Base-by-base conservation (phyloP, 2,113 vertebrate genomes). In the Saiga tatarica region DNA sequence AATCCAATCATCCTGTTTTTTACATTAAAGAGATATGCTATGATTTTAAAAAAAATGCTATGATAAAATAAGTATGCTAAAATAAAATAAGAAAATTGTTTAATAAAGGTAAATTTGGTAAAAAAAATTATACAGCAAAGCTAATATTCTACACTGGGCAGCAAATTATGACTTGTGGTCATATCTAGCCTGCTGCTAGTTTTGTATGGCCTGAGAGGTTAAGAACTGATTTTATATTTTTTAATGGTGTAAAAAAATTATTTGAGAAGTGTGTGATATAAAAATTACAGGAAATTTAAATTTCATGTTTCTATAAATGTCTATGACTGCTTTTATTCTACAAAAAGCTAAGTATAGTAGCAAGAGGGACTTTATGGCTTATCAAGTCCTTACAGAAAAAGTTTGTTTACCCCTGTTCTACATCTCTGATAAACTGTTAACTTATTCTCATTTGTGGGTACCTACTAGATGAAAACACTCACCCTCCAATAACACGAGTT, bases 91-190 rank as follows among this genome's bases (percentile, higher is more conserved):
- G n/a, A 59, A 96, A 89, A 74, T 17, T 67, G 7, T 55, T 89
- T 67, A 52, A 81, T 62, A 85, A 94, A 94, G n/a, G 85, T 55
- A 67, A 85, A 94, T 59, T 88, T 83, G 62, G 33, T 79, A 86
- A 67, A 55, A 95, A 53, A 91, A 94, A 94, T 50, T 87, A 92
- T 10, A 81, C 10, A 96, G 4, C n/a, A 95, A 97, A 93, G 33
- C n/a, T 91, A 89, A 71, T 62, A 42, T 95, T 93, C 17, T 42
- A 60, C 14, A 94, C 23, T 25, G 23, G 30, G 28, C 36, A 96
- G 78, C 71, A 97, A 74, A 93, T 50, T 55, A 95, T 2, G 64
- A 45, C 23, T 78, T 1, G 0, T 21, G 11, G 30, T n/a, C 23
- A 76, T 87, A 86, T 94, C 16, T 15, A 95, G 57, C 36, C 12